Evolutionary conservation across 2,888 invertebrate genomes (phyloP).

Genomic region (Andrena dorsata): DNA sequence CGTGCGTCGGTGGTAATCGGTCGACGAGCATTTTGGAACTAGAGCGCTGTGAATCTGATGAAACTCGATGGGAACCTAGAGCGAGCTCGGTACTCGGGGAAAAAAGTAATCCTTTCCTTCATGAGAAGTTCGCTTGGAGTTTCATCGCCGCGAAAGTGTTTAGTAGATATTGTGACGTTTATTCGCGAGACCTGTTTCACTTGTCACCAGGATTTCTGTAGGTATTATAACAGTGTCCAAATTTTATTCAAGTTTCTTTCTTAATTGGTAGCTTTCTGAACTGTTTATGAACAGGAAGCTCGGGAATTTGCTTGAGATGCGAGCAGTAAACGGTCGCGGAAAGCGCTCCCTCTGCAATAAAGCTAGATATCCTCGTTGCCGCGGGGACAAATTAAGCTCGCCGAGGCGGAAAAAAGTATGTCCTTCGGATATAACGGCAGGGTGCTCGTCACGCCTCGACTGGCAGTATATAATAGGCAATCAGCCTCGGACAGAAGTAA

Average conservation of each 20-base stretch:
- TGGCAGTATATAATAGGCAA: slow-evolving; percentile 55
- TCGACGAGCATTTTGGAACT: background rate
- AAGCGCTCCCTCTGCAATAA: background rate
- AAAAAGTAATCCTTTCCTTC: background rate
- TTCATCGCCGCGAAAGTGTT: background rate
- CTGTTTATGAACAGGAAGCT: background rate
- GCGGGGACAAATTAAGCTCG: slow-evolving; percentile 6
- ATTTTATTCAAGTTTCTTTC: background rate
- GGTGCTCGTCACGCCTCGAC: slow-evolving; percentile 34
- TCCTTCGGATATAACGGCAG: slow-evolving; percentile 20
- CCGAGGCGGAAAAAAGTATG: background rate
- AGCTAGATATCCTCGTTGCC: background rate
- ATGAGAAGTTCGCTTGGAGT: background rate
- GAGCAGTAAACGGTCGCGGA: background rate
- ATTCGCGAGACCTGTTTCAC: background rate
- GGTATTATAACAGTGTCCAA: too few relatives aligned
- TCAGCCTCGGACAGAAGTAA: slow-evolving; percentile 60
- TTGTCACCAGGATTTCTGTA: too few relatives aligned
- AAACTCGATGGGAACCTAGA: background rate
- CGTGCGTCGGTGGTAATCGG: background rate
- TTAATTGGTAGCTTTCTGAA: background rate
- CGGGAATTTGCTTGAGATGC: background rate
- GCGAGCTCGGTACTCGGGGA: background rate
- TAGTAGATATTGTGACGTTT: background rate
- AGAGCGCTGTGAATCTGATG: background rate